phyloP scores from a whole-genome alignment of 2,113 vertebrate species.

The Tetrax tetrax region DNA sequence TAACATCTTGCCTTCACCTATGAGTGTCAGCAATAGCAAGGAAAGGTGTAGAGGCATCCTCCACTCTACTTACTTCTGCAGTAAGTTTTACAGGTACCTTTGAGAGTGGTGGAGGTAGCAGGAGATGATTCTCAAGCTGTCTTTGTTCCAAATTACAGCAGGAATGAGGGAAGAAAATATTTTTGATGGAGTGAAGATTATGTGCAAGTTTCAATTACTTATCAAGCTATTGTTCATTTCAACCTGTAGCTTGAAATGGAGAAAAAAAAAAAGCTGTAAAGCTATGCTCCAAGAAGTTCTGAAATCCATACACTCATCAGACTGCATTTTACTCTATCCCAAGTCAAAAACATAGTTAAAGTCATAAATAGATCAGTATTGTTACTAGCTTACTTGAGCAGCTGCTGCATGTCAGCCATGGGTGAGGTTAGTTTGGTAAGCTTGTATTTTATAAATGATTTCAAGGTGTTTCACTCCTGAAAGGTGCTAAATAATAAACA shows the following conservation, averaged over 20 bases:
- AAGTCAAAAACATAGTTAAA: not conserved
- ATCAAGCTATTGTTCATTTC: not conserved
- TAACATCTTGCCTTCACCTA: not conserved
- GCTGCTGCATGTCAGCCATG: not conserved
- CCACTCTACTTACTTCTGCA: not conserved
- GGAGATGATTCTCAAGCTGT: not conserved
- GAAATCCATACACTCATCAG: not conserved
- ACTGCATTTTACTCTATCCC: not conserved
- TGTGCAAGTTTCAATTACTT: not conserved
- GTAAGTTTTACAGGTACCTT: not conserved
- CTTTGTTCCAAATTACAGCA: not conserved
- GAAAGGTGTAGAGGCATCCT: fast-evolving
- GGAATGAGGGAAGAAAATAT: not conserved
- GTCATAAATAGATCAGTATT: not conserved
- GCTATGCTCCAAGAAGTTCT: not conserved
- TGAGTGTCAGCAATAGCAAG: not conserved
- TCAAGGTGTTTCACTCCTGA: not conserved
- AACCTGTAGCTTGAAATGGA: not conserved
- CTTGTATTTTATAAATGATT: not conserved
- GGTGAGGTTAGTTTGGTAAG: not conserved
- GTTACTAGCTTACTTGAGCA: not conserved
- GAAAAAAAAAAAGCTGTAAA: not conserved
- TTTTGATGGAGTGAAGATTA: not conserved
- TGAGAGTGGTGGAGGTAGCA: not conserved
- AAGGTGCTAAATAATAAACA: not conserved